A percentile compares a stretch with the other conserved stretches of the same genome.
phyloP scores from a whole-genome alignment of 2,888 invertebrate genomes.

The Sphaeridia pumilis region DNA sequence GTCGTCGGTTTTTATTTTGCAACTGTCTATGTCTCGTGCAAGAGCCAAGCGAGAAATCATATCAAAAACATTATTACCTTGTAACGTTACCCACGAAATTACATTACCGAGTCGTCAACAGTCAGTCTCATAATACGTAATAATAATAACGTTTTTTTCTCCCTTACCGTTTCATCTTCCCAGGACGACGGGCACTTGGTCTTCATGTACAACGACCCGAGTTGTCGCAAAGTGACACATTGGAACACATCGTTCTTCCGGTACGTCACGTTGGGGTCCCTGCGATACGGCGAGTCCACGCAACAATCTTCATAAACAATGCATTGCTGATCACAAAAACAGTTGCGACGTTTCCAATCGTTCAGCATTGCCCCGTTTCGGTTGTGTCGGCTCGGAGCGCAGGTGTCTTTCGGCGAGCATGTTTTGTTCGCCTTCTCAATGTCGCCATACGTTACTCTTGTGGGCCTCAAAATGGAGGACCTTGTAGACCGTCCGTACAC shows the following conservation, averaged over 20 bases:
- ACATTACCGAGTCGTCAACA: no score
- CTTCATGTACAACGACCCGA: constrained; percentile 42
- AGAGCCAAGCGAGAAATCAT: not conserved
- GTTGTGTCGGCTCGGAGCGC: constrained; percentile 34
- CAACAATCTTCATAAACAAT: constrained; percentile 43
- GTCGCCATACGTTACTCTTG: constrained; percentile 34
- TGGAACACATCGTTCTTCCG: constrained; percentile 38
- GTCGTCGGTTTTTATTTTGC: not conserved
- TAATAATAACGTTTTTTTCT: constrained; percentile 1
- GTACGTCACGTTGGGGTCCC: constrained; percentile 36
- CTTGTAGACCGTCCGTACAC: not conserved
- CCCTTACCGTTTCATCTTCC: constrained; percentile 36
- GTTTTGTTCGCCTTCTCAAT: constrained; percentile 35
- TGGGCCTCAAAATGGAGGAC: constrained; percentile 22
- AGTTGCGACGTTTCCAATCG: constrained; percentile 41
- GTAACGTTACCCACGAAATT: no score
- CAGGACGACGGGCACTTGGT: constrained; percentile 41
- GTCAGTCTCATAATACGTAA: no score
- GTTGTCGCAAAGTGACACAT: constrained; percentile 40
- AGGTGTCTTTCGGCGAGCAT: constrained; percentile 33
- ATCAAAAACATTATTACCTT: not conserved
- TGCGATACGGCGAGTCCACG: constrained; percentile 39
- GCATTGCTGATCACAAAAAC: constrained; percentile 42
- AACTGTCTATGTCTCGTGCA: not conserved
- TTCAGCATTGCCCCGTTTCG: constrained; percentile 35